These are phyloP conservation scores for Chaetodon auriga DNA, from an alignment of 2,113 vertebrate species.

Conservation along the genomic window DNA sequence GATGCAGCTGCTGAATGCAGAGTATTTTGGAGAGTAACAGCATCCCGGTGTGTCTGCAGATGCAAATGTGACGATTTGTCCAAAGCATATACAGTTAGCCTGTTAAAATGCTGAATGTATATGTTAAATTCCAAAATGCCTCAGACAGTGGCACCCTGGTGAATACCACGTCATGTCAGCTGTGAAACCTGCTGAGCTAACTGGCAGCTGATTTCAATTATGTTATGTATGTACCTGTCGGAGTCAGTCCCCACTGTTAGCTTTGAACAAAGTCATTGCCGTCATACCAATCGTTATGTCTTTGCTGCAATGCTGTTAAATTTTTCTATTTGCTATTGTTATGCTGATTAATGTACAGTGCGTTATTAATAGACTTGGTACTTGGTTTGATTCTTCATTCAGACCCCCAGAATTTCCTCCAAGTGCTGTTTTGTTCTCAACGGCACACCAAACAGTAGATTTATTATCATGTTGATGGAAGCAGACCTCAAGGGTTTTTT, in stretches of 20 bases:
- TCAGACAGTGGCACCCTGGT: slow-evolving; percentile 9
- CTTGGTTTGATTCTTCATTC: slow-evolving; percentile 6
- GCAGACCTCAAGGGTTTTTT: slow-evolving; percentile 62
- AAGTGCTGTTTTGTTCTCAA: slow-evolving; percentile 40
- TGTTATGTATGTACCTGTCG: neutral
- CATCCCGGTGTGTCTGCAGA: slow-evolving; percentile 10
- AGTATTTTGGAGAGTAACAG: slow-evolving; percentile 25
- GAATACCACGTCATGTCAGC: slow-evolving; percentile 22
- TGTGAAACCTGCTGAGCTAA: slow-evolving; percentile 18
- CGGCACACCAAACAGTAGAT: slow-evolving; percentile 46
- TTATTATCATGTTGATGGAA: slow-evolving; percentile 70
- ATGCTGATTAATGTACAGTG: slow-evolving; percentile 12
- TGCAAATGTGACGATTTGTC: slow-evolving; percentile 25
- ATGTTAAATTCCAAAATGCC: slow-evolving; percentile 15
- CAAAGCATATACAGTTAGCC: neutral
- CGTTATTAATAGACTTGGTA: neutral
- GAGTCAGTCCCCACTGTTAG: neutral
- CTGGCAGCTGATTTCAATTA: slow-evolving; percentile 3
- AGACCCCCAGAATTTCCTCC: neutral
- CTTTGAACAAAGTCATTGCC: slow-evolving; percentile 1
- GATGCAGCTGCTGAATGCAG: slow-evolving; percentile 12
- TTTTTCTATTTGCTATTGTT: slow-evolving; percentile 30
- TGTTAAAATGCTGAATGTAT: slow-evolving; percentile 28
- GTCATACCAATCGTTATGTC: neutral
- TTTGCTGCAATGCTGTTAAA: slow-evolving; percentile 13